Percentiles rank a stretch among this genome's conserved stretches.
Evolutionary conservation across 2,113 vertebrate species (phyloP).

Genomic region (Scytalopus superciliaris): DNA sequence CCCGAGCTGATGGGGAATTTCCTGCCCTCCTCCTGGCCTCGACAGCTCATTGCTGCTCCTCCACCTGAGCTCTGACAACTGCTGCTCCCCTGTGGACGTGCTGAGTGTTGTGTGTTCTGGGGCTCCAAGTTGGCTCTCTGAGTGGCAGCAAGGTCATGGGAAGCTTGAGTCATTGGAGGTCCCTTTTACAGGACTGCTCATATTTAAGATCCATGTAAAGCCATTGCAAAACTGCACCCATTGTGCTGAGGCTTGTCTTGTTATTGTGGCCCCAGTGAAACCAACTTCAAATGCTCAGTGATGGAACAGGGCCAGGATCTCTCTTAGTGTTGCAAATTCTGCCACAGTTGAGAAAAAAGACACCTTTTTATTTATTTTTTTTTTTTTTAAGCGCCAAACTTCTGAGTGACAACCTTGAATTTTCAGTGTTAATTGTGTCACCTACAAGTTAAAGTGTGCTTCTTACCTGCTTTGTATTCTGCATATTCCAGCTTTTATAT

Average conservation of each 20-base stretch:
- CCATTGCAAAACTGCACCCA: background rate
- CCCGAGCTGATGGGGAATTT: background rate
- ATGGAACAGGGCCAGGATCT: conserved; percentile 1
- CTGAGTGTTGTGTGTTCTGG: fast-evolving
- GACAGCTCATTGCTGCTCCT: background rate
- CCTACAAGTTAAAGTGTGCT: background rate
- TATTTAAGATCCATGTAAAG: background rate
- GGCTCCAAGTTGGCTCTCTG: fast-evolving
- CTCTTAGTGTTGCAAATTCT: background rate
- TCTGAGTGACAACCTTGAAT: background rate
- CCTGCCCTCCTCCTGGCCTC: background rate
- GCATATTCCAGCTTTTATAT: background rate
- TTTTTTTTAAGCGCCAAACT: background rate
- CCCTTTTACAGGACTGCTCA: background rate
- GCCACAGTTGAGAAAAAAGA: background rate
- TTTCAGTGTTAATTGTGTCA: conserved; percentile 5
- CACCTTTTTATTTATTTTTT: background rate
- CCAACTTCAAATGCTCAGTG: background rate
- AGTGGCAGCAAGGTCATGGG: background rate
- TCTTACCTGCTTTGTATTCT: conserved; percentile 25
- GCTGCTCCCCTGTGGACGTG: background rate
- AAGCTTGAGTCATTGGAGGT: background rate
- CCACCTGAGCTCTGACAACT: background rate
- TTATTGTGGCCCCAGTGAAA: background rate
- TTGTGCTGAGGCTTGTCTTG: background rate